These are phyloP conservation scores for Seira sanloemensis DNA, from an alignment of 2,888 invertebrate genomes.

Conservation along the genomic window DNA sequence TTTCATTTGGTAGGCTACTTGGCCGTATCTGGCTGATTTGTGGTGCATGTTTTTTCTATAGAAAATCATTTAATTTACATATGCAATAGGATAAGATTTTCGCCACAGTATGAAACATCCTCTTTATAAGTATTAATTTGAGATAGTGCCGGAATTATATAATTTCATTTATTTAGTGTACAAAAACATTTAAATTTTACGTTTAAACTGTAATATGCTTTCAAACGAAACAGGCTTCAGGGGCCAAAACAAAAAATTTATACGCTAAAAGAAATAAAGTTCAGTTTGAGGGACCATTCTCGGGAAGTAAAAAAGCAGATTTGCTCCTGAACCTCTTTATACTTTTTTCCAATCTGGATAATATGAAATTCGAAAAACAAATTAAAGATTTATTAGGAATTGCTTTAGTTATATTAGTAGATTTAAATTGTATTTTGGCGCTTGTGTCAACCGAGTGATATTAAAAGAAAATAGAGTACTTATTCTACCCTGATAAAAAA, in stretches of 20 bases:
- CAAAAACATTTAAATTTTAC: background rate
- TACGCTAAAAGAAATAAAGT: too few relatives aligned
- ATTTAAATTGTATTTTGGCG: slow-evolving; percentile 36
- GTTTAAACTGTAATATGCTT: background rate
- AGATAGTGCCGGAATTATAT: background rate
- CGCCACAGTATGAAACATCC: background rate
- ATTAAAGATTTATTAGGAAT: too few relatives aligned
- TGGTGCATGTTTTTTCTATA: background rate
- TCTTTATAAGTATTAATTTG: background rate
- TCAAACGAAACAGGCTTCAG: slow-evolving; percentile 1
- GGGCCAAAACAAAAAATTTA: slow-evolving; percentile 22
- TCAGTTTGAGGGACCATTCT: slow-evolving; percentile 57
- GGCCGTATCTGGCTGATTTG: slow-evolving; percentile 21
- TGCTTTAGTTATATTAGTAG: too few relatives aligned
- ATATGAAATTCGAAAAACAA: too few relatives aligned
- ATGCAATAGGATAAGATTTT: background rate
- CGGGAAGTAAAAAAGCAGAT: background rate
- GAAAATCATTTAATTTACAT: slow-evolving; percentile 2
- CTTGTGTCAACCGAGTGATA: slow-evolving; percentile 48
- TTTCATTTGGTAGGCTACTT: background rate
- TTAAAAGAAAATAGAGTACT: slow-evolving; percentile 24
- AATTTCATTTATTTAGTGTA: background rate
- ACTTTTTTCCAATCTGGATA: background rate
- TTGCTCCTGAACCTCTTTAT: slow-evolving; percentile 21
- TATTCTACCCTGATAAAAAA: too few relatives aligned